These are phyloP conservation scores for Danio tinwini DNA, from an alignment of 2,797 vertebrate genomes.

Conservation along the genomic window DNA sequence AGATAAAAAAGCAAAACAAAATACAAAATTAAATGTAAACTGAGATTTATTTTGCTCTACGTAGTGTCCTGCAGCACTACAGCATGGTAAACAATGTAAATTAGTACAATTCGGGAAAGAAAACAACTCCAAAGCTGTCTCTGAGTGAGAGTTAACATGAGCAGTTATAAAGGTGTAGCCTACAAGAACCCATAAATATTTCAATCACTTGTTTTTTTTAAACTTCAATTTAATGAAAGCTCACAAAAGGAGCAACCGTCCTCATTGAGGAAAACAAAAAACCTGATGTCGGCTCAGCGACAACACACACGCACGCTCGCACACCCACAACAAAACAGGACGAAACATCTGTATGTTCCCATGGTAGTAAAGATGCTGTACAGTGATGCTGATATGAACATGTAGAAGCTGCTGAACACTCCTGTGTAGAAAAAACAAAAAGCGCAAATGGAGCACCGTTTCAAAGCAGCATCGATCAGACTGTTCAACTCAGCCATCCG, in stretches of 20 bases:
- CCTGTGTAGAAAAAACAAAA: constrained; percentile 64
- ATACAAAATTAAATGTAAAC: constrained; percentile 96
- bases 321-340: constrained; percentile 67
- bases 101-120: constrained; percentile 88
- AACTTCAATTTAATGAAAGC: constrained; percentile 98
- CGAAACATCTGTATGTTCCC: constrained; percentile 89
- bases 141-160: constrained; percentile 87
- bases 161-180: constrained; percentile 98
- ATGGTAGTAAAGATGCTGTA: constrained; percentile 94
- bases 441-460: constrained; percentile 17
- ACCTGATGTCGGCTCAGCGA: constrained; percentile 98
- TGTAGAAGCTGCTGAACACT: constrained; percentile 77
- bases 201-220: constrained; percentile 86
- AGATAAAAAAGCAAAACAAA: constrained; percentile 70
- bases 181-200: constrained; percentile 99
- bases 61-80: constrained; percentile 98
- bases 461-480: constrained; percentile 75
- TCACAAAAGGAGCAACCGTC: constrained; percentile 98
- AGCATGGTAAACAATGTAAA: constrained; percentile 98
- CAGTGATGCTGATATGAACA: constrained; percentile 98
- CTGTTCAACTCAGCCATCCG: constrained; percentile 72
- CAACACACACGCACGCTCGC: constrained; percentile 88
- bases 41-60: constrained; percentile 92
- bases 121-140: constrained; percentile 85
- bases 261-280: constrained; percentile 99